Evolutionary conservation across 2,113 vertebrate species (phyloP).

Genomic region (Sander lucioperca): DNA sequence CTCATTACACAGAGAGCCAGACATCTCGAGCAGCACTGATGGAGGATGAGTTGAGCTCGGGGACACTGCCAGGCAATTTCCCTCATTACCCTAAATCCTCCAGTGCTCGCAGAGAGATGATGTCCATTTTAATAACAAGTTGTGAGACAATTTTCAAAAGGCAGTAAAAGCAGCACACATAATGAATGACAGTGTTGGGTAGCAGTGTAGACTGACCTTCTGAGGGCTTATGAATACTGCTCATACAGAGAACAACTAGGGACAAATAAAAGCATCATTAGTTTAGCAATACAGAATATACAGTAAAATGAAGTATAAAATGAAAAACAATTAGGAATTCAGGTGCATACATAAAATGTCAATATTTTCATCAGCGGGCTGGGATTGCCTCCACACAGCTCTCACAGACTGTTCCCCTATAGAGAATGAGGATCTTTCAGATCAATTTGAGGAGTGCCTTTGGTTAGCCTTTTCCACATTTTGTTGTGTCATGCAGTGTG

Average conservation of each 20-base stretch:
- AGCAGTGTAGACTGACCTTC: constrained; percentile 22
- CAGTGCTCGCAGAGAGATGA: constrained; percentile 46
- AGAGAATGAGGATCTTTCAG: too few relatives aligned
- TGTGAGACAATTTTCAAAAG: constrained; percentile 48
- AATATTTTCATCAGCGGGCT: too few relatives aligned
- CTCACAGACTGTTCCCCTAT: too few relatives aligned
- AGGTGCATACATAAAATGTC: not conserved
- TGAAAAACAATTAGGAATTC: not conserved
- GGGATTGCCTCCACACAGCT: too few relatives aligned
- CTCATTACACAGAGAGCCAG: constrained; percentile 53
- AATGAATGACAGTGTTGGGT: constrained; percentile 28
- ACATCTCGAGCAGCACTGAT: constrained; percentile 41
- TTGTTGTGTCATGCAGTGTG: too few relatives aligned
- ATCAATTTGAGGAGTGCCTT: too few relatives aligned
- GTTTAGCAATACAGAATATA: not conserved
- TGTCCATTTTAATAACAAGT: constrained; percentile 62
- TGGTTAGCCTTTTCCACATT: too few relatives aligned
- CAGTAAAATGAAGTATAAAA: not conserved
- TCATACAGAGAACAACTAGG: not conserved
- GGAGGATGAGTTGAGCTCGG: constrained; percentile 56
- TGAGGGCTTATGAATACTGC: not conserved
- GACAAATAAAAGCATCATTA: constrained; percentile 18
- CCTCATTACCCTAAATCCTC: constrained; percentile 64
- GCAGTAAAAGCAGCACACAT: constrained; percentile 37
- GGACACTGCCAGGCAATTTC: constrained; percentile 59